Evolutionary conservation across 2,888 invertebrate species (phyloP), one percentile per base, ranked within the genome.

Genomic region (Orthosia gothica): DNA sequence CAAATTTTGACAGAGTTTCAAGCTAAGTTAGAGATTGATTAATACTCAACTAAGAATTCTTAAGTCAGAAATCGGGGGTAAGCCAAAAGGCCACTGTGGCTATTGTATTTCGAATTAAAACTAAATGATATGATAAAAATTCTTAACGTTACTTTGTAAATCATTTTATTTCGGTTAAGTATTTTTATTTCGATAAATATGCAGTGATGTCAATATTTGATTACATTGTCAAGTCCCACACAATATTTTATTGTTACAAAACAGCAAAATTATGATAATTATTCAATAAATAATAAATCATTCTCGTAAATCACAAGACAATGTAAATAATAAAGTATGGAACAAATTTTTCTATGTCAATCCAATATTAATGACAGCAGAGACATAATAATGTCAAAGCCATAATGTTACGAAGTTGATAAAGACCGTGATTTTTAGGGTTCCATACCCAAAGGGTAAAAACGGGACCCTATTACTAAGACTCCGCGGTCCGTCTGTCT

Each of bases 231-330:
- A 20, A 20, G 5, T 23, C 15, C 20, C 54, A 54, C 54, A 20
- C 20, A 20, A 12, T 12, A 54, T n/a, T 15, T 1, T 15, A 3
- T 23, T 23, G 16, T 26, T n/a, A 18, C 32, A 13, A 18, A 40
- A 45, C 18, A 59, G 45, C 52, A 9, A 57, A 45, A 76, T 76
- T 26, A 50, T 57, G 23, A 15, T 76, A 76, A 61, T 74, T 26
- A 32, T 16, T 49, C 49, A 55, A 63, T 76, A 50, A 76, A 74
- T 74, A 74, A 45, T 55, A 63, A 49, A 62, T 23, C 47, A 23
- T 32, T 26, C 49, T 49, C 47, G 55, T 64, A 64, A 75, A 49
- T 75, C 47, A 64, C 45, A 32, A 47, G 26, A 45, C 3, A 58
- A 58, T 23, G 13, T 52, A 32, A 32, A 58, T 58, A 50, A 66